These are phyloP conservation scores for Hippasteria phrygiana DNA, from an alignment of 53 echinoderm and acorn worm species.

Conservation along the genomic window DNA sequence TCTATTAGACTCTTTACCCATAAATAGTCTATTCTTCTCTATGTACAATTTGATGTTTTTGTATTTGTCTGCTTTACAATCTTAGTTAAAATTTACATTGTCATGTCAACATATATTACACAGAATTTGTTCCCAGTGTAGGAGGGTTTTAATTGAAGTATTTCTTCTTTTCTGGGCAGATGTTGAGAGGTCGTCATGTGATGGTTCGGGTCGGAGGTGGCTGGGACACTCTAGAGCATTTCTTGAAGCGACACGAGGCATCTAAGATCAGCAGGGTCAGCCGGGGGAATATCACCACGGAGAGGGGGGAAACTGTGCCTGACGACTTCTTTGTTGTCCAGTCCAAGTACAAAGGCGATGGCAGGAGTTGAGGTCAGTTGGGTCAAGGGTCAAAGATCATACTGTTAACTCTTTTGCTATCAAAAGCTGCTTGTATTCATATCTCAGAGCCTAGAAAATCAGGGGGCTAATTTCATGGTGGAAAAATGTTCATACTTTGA, in stretches of 20 bases:
- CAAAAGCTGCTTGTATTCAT: too few relatives aligned
- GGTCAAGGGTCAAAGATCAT: not conserved
- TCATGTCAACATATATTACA: too few relatives aligned
- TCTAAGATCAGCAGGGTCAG: constrained; percentile 71
- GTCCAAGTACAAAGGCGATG: constrained; percentile 85
- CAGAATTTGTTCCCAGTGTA: not conserved
- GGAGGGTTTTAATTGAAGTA: not conserved
- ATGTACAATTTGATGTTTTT: too few relatives aligned
- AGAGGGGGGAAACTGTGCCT: constrained; percentile 73
- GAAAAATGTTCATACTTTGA: too few relatives aligned
- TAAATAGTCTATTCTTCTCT: too few relatives aligned
- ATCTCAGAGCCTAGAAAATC: too few relatives aligned
- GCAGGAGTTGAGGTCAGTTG: constrained; percentile 19
- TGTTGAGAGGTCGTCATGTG: constrained; percentile 92
- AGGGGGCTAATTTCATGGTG: too few relatives aligned
- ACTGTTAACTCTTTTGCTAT: not conserved
- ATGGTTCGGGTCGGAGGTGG: constrained; percentile 99
- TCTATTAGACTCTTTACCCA: too few relatives aligned
- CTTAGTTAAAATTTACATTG: too few relatives aligned
- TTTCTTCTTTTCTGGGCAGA: constrained; percentile 58
- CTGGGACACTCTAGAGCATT: constrained; percentile 96
- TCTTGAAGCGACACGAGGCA: constrained; percentile 80
- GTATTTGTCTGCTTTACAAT: too few relatives aligned
- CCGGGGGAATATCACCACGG: constrained; percentile 66
- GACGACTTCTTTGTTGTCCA: constrained; percentile 91